Evolutionary conservation across 2,113 vertebrate genomes (phyloP), one percentile per base, ranked within the genome.

Genomic region (Lepus americanus): DNA sequence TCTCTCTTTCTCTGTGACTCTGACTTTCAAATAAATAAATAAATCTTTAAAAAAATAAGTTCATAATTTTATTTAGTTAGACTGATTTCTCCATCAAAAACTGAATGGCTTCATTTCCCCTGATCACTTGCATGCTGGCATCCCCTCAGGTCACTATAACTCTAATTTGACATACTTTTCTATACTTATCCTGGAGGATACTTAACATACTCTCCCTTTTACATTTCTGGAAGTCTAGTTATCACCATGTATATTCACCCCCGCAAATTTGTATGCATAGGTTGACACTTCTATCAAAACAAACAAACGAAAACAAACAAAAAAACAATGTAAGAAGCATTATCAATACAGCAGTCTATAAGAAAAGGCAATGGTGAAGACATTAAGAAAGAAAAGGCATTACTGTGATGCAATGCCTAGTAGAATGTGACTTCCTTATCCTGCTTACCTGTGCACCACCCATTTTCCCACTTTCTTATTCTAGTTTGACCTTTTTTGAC

Each of bases 121-220:
- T 33, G 81, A 87, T 31, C 59, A 11, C 14, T 63, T 20, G 9
- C 25, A 80, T 23, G 36, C 36, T 25, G 64, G 59, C 23, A 27
- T 17, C n/a, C 39, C 19, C 19, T 53, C 33, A 63, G 49, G 33
- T 20, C n/a, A 59, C 67, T 17, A 23, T 1, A 59, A 6, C 19
- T 44, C 19, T 11, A 70, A 82, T 25, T 78, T 70, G 64, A 8
- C 20, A 67, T 13, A 29, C 20, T 23, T 89, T 80, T 72, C 59
- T 84, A 12, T 61, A 77, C 14, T 6, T 29, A 61, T 29, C 23
- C 23, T 53, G 49, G 59, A 78, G 5, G 66, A 9, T 66, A 74
- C n/a, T 80, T 81, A 79, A 93, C 92, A 87, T 39, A 63, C 73
- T 66, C 31, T 92, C n/a, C 29, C 25, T 20, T 67, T 55, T 51